These are phyloP conservation scores for Pogonomyrmex californicus DNA, from an alignment of 1,140 invertebrate genomes.

Conservation along the genomic window DNA sequence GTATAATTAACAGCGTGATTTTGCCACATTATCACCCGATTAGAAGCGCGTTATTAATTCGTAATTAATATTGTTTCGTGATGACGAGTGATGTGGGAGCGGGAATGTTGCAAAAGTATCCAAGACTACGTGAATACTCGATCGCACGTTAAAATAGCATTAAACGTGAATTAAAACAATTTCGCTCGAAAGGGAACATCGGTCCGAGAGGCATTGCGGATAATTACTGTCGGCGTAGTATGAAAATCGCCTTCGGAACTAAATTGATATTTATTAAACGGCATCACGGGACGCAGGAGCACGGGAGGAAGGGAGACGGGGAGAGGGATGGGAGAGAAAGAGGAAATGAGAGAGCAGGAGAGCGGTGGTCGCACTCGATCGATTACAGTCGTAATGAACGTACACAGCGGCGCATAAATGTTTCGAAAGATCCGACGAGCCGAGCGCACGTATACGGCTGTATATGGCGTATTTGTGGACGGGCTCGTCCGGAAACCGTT, in stretches of 20 bases:
- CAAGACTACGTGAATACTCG: neutral
- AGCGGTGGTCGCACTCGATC: constrained; percentile 66
- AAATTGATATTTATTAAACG: constrained; percentile 77
- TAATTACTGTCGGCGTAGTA: constrained; percentile 73
- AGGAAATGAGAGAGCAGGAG: neutral
- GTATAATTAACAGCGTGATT: constrained; percentile 17
- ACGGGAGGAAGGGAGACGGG: neutral
- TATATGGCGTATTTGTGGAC: constrained; percentile 75
- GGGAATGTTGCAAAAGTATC: neutral
- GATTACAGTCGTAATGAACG: constrained; percentile 76
- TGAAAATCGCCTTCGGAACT: constrained; percentile 69
- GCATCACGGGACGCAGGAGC: constrained; percentile 62
- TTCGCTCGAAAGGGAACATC: constrained; percentile 51
- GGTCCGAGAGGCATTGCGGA: constrained; percentile 62
- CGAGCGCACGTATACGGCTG: constrained; percentile 26
- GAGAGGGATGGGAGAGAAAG: constrained; percentile 5
- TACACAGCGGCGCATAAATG: constrained; percentile 55
- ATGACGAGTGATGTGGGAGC: neutral
- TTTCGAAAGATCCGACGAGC: constrained; percentile 67
- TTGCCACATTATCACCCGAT: constrained; percentile 10
- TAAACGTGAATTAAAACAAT: constrained; percentile 49
- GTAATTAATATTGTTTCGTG: constrained; percentile 7
- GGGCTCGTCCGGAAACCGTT: constrained; percentile 75
- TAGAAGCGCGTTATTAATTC: constrained; percentile 48
- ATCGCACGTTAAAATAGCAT: constrained; percentile 38